Evolutionary conservation across 2,888 invertebrate genomes (phyloP).

Genomic region (Drosophila emarginata): DNA sequence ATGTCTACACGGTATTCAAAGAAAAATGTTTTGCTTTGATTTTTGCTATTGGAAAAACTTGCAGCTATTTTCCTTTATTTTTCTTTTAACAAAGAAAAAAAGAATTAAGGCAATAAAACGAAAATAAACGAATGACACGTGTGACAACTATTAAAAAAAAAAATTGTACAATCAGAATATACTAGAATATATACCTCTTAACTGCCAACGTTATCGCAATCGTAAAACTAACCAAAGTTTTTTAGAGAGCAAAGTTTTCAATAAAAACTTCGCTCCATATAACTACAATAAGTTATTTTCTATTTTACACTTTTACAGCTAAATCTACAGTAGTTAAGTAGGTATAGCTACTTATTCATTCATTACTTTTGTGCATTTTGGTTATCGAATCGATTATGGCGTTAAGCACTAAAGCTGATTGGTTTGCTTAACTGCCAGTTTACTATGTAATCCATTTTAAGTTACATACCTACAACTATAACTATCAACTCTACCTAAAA

Average conservation of each 20-base stretch:
- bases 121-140: too few species aligned
- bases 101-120: neutral
- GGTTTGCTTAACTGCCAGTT: conserved; percentile 31
- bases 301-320: too few species aligned
- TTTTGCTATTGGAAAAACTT: neutral
- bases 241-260: too few species aligned
- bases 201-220: too few species aligned
- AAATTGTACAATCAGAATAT: too few species aligned
- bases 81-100: neutral
- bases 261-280: too few species aligned
- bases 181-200: too few species aligned
- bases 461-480: conserved; percentile 8
- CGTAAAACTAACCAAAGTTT: too few species aligned
- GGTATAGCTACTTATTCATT: neutral
- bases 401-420: conserved; percentile 34
- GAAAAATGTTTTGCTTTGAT: neutral
- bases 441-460: too few species aligned
- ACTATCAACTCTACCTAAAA: conserved; percentile 20
- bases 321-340: too few species aligned
- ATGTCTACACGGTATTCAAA: neutral
- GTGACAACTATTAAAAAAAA: too few species aligned
- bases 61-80: neutral
- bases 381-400: neutral
- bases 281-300: too few species aligned
- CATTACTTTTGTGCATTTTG: neutral